phyloP scores from a whole-genome alignment of 2,797 vertebrate species.

The Tolypeutes matacus region DNA sequence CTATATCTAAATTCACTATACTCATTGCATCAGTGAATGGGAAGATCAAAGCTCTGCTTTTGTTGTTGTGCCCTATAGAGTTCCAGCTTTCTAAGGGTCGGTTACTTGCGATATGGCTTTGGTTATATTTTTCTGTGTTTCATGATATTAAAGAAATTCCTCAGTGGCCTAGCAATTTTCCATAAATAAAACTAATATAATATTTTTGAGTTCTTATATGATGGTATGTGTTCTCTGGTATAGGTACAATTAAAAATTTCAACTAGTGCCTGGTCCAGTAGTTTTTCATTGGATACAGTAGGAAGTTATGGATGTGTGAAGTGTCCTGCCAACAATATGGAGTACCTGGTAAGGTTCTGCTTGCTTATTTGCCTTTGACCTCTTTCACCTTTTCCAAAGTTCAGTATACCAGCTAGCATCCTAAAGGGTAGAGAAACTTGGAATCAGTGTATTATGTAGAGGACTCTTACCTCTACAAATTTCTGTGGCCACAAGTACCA shows the following conservation, averaged over 20 bases:
- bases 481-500: background rate
- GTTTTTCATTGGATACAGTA: slow-evolving; percentile 98
- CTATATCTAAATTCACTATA: background rate
- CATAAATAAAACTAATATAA: slow-evolving; percentile 16
- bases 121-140: slow-evolving; percentile 45
- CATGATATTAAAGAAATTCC: slow-evolving; percentile 31
- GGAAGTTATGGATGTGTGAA: slow-evolving; percentile 97
- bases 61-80: background rate
- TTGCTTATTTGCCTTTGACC: background rate
- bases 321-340: slow-evolving; percentile 93
- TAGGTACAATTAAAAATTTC: slow-evolving; percentile 97
- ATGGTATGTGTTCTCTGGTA: slow-evolving; percentile 57
- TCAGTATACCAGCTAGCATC: background rate
- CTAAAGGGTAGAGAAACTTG: slow-evolving; percentile 10
- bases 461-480: background rate
- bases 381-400: background rate
- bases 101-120: background rate
- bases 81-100: background rate
- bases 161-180: background rate
- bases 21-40: background rate
- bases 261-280: slow-evolving; percentile 94
- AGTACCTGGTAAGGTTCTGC: slow-evolving; percentile 92
- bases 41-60: slow-evolving; percentile 2
- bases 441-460: background rate
- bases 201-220: slow-evolving; percentile 39